Conservation (phyloP, 2,113 vertebrate species). For the Oreamnos americanus region DNA sequence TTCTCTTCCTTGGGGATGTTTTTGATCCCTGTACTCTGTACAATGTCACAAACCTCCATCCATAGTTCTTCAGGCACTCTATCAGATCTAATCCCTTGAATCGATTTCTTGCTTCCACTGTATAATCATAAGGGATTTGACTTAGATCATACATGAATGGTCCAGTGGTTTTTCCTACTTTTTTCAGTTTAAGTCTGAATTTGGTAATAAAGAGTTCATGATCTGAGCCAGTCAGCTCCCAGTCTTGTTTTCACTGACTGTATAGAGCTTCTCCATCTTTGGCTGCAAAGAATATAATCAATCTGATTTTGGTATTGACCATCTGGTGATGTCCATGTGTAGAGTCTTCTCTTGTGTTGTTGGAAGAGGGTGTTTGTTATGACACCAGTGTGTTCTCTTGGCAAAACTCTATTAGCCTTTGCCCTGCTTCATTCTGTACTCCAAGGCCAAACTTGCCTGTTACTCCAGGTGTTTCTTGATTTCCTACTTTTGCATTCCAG, state of each 20-base stretch:
- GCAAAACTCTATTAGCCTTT: not conserved
- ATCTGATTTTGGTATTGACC: not conserved
- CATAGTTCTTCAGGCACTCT: not conserved
- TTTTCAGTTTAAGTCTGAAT: not conserved
- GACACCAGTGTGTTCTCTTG: not conserved
- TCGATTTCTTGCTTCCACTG: not conserved
- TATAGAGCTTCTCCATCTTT: not conserved
- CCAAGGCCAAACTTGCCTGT: not conserved
- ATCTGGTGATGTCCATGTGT: not conserved
- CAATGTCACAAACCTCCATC: not conserved
- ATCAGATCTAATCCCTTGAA: not conserved
- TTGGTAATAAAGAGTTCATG: not conserved
- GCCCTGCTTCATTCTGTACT: not conserved
- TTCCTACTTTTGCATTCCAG: not conserved
- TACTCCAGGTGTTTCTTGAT: not conserved
- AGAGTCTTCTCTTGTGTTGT: not conserved
- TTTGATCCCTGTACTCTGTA: not conserved
- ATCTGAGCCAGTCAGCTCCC: not conserved
- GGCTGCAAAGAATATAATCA: not conserved
- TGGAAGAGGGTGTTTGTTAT: not conserved
- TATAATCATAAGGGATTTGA: not conserved
- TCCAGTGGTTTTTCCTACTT: not conserved
- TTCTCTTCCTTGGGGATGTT: not conserved
- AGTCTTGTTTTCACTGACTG: not conserved
- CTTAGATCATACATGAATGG: not conserved